Conservation (phyloP, 2,797 vertebrate species). For the Coreius guichenoti region DNA sequence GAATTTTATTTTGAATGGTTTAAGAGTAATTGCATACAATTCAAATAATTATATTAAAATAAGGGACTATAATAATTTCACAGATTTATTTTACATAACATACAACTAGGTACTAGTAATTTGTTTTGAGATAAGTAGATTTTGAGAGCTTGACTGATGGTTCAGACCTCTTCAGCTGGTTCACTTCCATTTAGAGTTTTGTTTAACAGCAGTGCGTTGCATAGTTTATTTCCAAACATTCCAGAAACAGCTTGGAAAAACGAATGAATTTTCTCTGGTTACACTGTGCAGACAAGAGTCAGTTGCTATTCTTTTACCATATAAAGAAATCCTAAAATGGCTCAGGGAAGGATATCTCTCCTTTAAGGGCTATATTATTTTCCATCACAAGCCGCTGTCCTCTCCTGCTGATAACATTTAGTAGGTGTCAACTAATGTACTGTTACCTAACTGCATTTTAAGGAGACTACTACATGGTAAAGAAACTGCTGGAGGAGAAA, state of each 20-base stretch:
- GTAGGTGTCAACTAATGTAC: not conserved
- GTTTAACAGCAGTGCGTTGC: not conserved
- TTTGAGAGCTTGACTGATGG: not conserved
- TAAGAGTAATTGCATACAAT: not conserved
- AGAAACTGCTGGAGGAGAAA: conserved; percentile 96
- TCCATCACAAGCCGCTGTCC: too few species aligned
- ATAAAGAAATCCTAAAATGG: too few species aligned
- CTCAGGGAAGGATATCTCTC: too few species aligned
- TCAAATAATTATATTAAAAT: not conserved
- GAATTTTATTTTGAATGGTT: not conserved
- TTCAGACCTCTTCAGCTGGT: not conserved
- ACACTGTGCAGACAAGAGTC: too few species aligned
- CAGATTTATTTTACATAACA: not conserved
- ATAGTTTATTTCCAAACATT: conserved; percentile 15
- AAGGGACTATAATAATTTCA: not conserved
- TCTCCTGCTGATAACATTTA: too few species aligned
- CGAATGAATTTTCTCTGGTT: too few species aligned
- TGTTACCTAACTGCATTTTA: conserved; percentile 54
- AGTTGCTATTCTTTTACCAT: too few species aligned
- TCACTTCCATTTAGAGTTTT: not conserved
- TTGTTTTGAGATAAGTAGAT: conserved; percentile 1
- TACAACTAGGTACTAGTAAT: not conserved
- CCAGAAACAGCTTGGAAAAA: conserved; percentile 6
- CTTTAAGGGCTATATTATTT: too few species aligned
- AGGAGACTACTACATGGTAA: conserved; percentile 99